Conservation (phyloP, 2,797 vertebrate species). For the Lepilemur ruficaudatus region DNA sequence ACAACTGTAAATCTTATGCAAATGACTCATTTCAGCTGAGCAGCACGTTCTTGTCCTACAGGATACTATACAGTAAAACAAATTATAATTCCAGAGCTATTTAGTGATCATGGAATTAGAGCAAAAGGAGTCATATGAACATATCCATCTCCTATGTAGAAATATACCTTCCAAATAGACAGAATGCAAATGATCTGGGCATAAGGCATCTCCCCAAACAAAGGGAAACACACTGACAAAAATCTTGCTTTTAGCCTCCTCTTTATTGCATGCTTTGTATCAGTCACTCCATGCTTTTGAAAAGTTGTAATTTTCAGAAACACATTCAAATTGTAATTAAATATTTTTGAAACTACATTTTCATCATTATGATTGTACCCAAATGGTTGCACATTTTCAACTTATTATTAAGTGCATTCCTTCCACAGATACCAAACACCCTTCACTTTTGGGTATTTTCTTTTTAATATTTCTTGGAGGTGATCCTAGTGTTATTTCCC, state of each 20-base stretch:
- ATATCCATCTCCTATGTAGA: background rate
- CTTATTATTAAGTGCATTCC: background rate
- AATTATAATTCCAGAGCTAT: background rate
- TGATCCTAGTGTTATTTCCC: background rate
- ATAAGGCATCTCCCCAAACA: background rate
- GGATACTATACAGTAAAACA: background rate
- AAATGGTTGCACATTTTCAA: background rate
- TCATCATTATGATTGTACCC: background rate
- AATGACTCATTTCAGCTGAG: background rate
- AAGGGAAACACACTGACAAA: background rate
- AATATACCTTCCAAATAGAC: background rate
- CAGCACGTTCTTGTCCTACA: background rate
- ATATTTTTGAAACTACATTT: background rate
- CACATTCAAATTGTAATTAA: background rate
- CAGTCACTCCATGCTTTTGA: background rate
- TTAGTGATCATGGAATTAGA: background rate
- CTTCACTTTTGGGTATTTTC: background rate
- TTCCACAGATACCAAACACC: background rate
- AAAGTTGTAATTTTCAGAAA: background rate
- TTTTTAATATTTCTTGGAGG: background rate
- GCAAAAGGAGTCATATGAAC: background rate
- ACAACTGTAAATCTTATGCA: background rate
- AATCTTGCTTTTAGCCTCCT: background rate
- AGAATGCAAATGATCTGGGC: background rate
- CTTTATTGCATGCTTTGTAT: background rate